phyloP scores from a whole-genome alignment of 2,797 vertebrate genomes.

The Thripadectes ignobilis region DNA sequence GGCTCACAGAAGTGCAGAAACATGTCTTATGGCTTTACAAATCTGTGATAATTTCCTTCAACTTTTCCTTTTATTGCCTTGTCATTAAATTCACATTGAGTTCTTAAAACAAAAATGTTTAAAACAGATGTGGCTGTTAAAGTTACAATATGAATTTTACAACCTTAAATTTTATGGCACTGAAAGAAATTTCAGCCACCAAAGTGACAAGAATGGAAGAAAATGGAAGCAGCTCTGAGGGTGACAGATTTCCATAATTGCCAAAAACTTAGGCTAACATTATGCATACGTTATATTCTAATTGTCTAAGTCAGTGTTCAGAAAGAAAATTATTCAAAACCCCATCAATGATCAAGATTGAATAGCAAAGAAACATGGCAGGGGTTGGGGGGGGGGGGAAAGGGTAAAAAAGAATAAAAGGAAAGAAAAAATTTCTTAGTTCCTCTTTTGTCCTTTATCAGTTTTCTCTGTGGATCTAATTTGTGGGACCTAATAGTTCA shows the following conservation, averaged over 20 bases:
- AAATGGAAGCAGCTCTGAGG: neutral
- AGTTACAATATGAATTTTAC: slow-evolving; percentile 85
- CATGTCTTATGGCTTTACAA: slow-evolving; percentile 81
- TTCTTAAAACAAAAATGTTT: slow-evolving; percentile 84
- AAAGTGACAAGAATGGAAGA: slow-evolving; percentile 65
- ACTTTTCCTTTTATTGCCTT: slow-evolving; percentile 81
- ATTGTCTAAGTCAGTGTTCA: neutral
- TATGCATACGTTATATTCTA: neutral
- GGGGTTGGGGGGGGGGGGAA: neutral
- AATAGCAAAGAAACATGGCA: neutral
- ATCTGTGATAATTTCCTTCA: slow-evolving; percentile 87
- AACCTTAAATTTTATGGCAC: slow-evolving; percentile 79
- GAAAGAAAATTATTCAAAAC: neutral
- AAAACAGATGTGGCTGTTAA: slow-evolving; percentile 86
- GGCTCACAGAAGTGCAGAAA: slow-evolving; percentile 76
- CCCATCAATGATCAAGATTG: neutral
- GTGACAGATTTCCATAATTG: neutral
- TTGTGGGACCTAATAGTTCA: neutral
- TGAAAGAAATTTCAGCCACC: slow-evolving; percentile 76
- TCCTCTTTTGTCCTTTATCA: neutral
- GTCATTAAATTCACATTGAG: slow-evolving; percentile 82
- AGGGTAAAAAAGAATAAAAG: neutral
- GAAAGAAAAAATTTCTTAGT: neutral
- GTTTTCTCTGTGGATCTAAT: neutral
- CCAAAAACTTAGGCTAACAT: neutral